Evolutionary conservation across 2,113 vertebrate species (phyloP).

Genomic region (Mellivora capensis): DNA sequence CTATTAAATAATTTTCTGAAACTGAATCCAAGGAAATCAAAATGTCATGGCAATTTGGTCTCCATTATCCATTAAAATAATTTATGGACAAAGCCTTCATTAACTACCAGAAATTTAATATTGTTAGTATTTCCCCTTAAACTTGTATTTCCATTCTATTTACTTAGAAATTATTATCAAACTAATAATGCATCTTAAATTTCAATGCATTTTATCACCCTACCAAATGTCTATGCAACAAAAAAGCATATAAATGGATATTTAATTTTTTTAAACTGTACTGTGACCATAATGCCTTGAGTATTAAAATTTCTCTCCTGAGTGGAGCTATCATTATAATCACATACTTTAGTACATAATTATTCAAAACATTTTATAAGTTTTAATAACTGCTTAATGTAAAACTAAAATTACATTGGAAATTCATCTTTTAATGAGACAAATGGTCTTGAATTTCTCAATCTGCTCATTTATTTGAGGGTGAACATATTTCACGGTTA

Average conservation of each 20-base stretch:
- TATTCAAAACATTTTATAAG: not conserved
- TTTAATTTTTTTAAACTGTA: not conserved
- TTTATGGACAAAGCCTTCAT: not conserved
- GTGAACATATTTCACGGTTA: not conserved
- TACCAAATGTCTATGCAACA: not conserved
- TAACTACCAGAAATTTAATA: not conserved
- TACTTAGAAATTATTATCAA: not conserved
- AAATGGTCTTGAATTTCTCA: not conserved
- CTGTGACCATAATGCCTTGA: not conserved
- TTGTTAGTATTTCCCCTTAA: not conserved
- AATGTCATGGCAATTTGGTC: not conserved
- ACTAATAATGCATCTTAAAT: not conserved
- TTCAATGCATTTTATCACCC: not conserved
- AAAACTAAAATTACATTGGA: not conserved
- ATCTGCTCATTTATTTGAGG: not conserved
- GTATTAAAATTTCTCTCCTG: not conserved
- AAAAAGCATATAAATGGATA: not conserved
- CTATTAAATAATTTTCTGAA: not conserved
- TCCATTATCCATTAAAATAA: not conserved
- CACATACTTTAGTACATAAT: not conserved
- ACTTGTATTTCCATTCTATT: not conserved
- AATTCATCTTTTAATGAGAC: not conserved
- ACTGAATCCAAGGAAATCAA: not conserved
- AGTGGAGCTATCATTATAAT: not conserved
- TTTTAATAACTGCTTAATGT: not conserved